A percentile compares a stretch with the other conserved stretches of the same genome.
Evolutionary conservation across 2,113 vertebrate genomes (phyloP).

Genomic region (Fregetta grallaria): DNA sequence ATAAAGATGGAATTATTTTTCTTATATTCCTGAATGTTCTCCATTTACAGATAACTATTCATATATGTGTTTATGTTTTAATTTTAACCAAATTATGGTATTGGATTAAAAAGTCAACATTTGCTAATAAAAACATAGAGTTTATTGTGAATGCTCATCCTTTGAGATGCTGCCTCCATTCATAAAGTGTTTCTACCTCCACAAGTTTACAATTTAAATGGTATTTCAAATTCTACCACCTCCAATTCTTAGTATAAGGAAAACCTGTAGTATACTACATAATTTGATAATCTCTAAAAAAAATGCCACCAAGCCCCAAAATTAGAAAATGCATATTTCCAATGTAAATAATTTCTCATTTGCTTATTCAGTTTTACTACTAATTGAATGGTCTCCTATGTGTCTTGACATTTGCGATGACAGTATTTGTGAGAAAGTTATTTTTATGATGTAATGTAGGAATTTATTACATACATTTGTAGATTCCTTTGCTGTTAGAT

Average conservation of each 20-base stretch:
- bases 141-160: background rate
- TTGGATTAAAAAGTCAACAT: background rate
- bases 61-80: background rate
- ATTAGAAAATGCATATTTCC: background rate
- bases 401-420: background rate
- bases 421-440: constrained; percentile 30
- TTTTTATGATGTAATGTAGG: constrained; percentile 45
- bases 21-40: background rate
- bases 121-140: background rate
- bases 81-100: background rate
- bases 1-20: background rate
- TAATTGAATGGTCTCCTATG: background rate
- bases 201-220: background rate
- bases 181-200: background rate
- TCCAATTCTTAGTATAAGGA: background rate
- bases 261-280: background rate
- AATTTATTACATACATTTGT: constrained; percentile 35
- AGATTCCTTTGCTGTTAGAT: constrained; percentile 31
- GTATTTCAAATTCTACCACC: background rate
- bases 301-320: background rate
- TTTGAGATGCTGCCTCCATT: background rate
- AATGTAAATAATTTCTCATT: background rate
- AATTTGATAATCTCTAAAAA: background rate
- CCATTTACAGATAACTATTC: background rate
- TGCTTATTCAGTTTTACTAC: background rate